Conservation (phyloP, 2,888 invertebrate genomes). For the Drosophila testacea region DNA sequence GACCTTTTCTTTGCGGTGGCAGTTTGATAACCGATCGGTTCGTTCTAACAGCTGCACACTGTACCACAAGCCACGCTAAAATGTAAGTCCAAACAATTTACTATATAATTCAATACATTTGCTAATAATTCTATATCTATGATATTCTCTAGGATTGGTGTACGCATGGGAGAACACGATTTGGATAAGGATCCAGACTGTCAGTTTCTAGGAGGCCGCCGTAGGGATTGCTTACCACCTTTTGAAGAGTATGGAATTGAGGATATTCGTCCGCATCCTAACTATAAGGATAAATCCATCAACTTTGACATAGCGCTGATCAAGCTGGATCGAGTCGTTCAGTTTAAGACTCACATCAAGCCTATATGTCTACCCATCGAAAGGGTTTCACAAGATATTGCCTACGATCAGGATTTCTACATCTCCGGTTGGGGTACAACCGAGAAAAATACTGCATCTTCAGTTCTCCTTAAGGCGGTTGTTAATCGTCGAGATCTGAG, state of each 20-base stretch:
- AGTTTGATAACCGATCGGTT: conserved; percentile 78
- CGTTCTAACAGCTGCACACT: conserved; percentile 83
- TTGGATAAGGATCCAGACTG: conserved; percentile 80
- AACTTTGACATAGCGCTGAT: conserved; percentile 88
- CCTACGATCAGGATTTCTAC: conserved; percentile 54
- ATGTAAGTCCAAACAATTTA: conserved; percentile 60
- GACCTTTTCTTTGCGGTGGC: conserved; percentile 83
- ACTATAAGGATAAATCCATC: conserved; percentile 84
- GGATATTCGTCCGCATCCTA: conserved; percentile 86
- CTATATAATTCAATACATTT: not conserved
- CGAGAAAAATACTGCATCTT: conserved; percentile 53
- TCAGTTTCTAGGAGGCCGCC: conserved; percentile 40
- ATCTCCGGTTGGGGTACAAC: conserved; percentile 83
- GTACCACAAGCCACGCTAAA: conserved; percentile 49
- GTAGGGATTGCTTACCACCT: conserved; percentile 82
- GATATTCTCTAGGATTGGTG: conserved; percentile 70
- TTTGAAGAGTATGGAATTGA: conserved; percentile 83
- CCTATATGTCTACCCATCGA: conserved; percentile 82
- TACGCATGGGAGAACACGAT: conserved; percentile 85
- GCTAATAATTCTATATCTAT: not conserved
- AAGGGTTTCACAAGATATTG: conserved; percentile 23
- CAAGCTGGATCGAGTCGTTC: conserved; percentile 80
- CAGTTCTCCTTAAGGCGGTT: conserved; percentile 68
- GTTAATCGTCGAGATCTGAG: conserved; percentile 50
- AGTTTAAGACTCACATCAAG: conserved; percentile 68